Base-by-base conservation (phyloP, 2,113 vertebrate species). In the Notechis scutatus region DNA sequence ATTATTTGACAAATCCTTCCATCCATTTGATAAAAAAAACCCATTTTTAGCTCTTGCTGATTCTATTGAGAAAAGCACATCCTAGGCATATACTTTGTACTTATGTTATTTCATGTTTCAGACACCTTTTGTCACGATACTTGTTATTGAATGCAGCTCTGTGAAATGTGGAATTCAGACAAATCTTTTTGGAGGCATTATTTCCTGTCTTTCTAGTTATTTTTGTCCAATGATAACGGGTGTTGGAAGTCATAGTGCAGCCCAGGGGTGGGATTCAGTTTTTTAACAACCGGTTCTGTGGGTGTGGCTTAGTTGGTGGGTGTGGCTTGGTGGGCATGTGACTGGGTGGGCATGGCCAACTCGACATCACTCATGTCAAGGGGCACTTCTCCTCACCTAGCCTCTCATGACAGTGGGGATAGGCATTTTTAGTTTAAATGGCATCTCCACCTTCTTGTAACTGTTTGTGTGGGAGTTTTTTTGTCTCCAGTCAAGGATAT, bases 51-150 rank as follows among this genome's bases (percentile, higher is more conserved):
- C 8, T 93, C 18, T 61, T 93, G 34, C 20, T 85, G 55, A 92
- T 15, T 34, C 86, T 94, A 3, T 81, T 54, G 69, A 50, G 2
- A 47, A 92, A 14, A 69, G 29, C 8, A 90, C 6, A 61, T 52
- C 61, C 0, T 91, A 6, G 50, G 52, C 8, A 3, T 0, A 0
- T 94, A 88, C 90, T 93, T 94, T 0, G 15, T 9, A 1, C 91
- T 96, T 93, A 59, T 92, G 21, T 39, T 94, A 42, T 42, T 81
- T 69, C 10, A 0, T 92, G 26, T 92, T 95, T 94, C 39, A 64
- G 74, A 91, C 90, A 5, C 9, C 12, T 91, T 54, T 81, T 92
- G 26, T 15, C 57, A 26, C 5, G 39, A 47, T 4, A 29, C 87
- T 57, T 92, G 92, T 87, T 56, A 34, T 52, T 21, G 50, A 29